A percentile compares a stretch with the other conserved stretches of the same genome.
Evolutionary conservation across 2,797 vertebrate genomes (phyloP).

Genomic region (Mionectes olivaceus): DNA sequence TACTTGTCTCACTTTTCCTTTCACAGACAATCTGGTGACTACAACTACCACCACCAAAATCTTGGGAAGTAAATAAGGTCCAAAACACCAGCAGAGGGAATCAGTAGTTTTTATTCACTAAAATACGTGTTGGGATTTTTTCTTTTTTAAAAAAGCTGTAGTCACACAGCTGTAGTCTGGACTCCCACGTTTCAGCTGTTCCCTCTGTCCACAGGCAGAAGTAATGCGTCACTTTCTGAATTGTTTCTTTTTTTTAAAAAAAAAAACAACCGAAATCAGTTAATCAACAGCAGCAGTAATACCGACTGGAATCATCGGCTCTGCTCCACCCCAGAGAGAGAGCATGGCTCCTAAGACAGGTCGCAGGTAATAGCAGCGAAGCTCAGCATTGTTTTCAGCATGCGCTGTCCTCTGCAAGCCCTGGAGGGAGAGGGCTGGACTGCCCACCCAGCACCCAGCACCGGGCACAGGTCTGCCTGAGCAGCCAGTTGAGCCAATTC

Average conservation of each 20-base stretch:
- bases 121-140: not conserved
- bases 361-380: not conserved
- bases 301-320: not conserved
- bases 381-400: not conserved
- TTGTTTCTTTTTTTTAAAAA: slow-evolving; percentile 32
- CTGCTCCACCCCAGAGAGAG: not conserved
- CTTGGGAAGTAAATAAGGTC: slow-evolving; percentile 23
- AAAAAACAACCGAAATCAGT: not conserved
- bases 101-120: slow-evolving; percentile 62
- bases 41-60: not conserved
- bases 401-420: not conserved
- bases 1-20: slow-evolving; percentile 9
- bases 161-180: slow-evolving; percentile 76
- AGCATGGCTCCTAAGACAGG: rapidly evolving
- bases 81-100: slow-evolving; percentile 58
- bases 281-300: slow-evolving; percentile 19
- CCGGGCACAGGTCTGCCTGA: not conserved
- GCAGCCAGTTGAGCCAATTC: not conserved
- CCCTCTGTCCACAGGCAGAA: slow-evolving; percentile 71
- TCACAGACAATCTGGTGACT: not conserved
- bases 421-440: not conserved
- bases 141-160: slow-evolving; percentile 12
- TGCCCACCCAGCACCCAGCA: not conserved
- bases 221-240: slow-evolving; percentile 67
- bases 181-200: slow-evolving; percentile 76